Evolutionary conservation across 1,140 invertebrate species (phyloP).

Genomic region (Dreissena rostriformis): DNA sequence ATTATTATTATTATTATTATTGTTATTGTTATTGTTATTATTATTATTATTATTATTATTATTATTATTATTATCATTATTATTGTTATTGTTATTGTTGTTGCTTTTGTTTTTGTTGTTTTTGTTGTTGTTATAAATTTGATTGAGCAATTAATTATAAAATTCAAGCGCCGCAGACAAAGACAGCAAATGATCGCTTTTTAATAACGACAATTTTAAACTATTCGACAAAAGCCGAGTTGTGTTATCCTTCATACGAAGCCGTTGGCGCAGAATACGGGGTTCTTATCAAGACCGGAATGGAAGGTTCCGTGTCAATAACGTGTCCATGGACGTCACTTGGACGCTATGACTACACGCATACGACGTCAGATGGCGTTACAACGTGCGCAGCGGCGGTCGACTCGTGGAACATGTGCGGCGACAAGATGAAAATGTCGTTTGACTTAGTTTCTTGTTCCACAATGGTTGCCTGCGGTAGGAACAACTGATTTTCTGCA

Average conservation of each 20-base stretch:
- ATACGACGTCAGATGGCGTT: background rate
- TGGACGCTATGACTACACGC: constrained; percentile 39
- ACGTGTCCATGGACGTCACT: constrained; percentile 46
- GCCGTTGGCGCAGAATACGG: constrained; percentile 18
- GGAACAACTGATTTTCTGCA: background rate
- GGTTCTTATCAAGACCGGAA: constrained; percentile 19
- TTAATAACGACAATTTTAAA: background rate
- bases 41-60: background rate
- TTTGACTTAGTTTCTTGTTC: constrained; percentile 35
- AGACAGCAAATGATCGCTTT: constrained; percentile 1
- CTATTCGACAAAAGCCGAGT: background rate
- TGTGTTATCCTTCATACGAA: constrained; percentile 7
- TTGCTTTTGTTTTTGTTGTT: no score
- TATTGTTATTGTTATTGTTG: no score
- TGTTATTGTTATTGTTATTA: no score
- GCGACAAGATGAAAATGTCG: constrained; percentile 16
- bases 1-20: no score
- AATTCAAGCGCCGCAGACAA: constrained; percentile 5
- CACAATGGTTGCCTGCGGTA: constrained; percentile 27
- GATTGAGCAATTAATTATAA: background rate
- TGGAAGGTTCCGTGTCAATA: constrained; percentile 9
- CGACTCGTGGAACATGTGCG: constrained; percentile 43
- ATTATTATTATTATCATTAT: no score
- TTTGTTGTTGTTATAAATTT: no score
- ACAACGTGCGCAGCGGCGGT: background rate